phyloP scores from a whole-genome alignment of 64 coral and sea anemone genomes.

The Stichodactyla mertensii region DNA sequence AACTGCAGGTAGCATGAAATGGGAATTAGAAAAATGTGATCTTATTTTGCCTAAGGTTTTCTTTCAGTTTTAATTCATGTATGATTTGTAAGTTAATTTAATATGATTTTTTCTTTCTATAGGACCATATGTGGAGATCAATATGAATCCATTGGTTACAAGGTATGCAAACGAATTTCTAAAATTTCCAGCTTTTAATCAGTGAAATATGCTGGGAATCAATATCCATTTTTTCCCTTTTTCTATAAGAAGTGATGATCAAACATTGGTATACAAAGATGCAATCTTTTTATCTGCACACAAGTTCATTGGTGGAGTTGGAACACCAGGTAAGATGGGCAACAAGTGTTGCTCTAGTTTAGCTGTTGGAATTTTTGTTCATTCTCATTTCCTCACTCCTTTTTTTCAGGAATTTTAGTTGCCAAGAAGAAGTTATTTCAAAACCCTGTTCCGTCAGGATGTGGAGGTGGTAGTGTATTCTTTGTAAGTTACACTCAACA shows the following conservation, averaged over 20 bases:
- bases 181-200: neutral
- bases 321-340: slow-evolving; percentile 63
- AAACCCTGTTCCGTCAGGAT: slow-evolving; percentile 87
- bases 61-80: neutral
- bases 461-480: slow-evolving; percentile 96
- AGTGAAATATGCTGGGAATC: neutral
- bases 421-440: slow-evolving; percentile 88
- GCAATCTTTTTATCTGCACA: slow-evolving; percentile 89
- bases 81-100: neutral
- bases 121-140: slow-evolving; percentile 91
- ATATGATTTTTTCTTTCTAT: neutral
- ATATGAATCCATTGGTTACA: slow-evolving; percentile 93
- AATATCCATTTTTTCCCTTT: neutral
- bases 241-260: slow-evolving; percentile 52
- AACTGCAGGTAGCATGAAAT: slow-evolving; percentile 60
- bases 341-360: too few relatives aligned
- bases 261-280: slow-evolving; percentile 82
- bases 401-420: slow-evolving; percentile 76
- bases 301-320: slow-evolving; percentile 93
- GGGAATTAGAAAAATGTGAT: neutral
- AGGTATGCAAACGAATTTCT: slow-evolving; percentile 14
- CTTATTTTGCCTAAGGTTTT: neutral
- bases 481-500: slow-evolving; percentile 70
- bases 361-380: neutral
- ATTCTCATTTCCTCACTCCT: neutral